phyloP scores from a whole-genome alignment of 2,113 vertebrate genomes.

The Nothoprocta pentlandii region DNA sequence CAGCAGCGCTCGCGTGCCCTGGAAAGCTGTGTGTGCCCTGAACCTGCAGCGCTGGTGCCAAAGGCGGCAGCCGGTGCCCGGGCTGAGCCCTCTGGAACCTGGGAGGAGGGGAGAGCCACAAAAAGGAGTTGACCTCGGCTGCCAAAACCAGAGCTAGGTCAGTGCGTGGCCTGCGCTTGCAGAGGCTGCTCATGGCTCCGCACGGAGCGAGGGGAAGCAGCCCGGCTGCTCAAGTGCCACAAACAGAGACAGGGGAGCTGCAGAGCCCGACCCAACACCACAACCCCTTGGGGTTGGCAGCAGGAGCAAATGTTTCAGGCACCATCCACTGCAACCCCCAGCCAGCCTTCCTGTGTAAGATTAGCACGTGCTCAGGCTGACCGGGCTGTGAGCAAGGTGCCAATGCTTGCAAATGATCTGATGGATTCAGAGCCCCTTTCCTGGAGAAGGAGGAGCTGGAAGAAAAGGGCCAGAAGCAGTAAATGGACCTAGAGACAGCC shows the following conservation, averaged over 20 bases:
- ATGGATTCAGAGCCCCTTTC: not conserved
- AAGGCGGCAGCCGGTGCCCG: not conserved
- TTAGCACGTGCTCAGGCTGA: not conserved
- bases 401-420: not conserved
- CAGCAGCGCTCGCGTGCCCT: not conserved
- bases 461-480: not conserved
- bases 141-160: not conserved
- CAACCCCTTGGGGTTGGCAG: no score
- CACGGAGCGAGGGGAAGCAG: not conserved
- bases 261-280: no score
- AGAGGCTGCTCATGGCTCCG: not conserved
- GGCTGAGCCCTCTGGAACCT: not conserved
- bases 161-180: not conserved
- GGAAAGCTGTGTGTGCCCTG: not conserved
- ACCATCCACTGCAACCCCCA: fast-evolving
- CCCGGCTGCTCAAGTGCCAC: not conserved
- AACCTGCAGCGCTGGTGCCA: fast-evolving
- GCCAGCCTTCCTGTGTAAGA: not conserved
- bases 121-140: not conserved
- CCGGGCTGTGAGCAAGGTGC: not conserved
- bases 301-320: not conserved
- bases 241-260: not conserved
- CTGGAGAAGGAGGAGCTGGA: not conserved
- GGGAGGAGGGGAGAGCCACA: no score
- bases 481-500: not conserved